Evolutionary conservation across 2,888 invertebrate genomes (phyloP).

Genomic region (Liposcelis brunnea): DNA sequence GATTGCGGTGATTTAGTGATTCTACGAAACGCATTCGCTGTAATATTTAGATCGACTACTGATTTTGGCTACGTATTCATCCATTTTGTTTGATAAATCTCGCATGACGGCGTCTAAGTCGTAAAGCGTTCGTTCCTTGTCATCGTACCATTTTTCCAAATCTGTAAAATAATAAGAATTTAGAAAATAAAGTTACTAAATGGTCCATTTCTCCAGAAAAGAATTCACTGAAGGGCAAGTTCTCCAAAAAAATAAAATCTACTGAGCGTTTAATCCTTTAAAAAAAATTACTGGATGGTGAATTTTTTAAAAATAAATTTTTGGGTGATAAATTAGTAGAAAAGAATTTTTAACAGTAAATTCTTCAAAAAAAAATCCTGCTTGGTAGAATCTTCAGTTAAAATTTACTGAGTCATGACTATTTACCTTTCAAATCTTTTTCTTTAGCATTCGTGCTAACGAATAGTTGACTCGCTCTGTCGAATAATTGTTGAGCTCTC

Average conservation of each 20-base stretch:
- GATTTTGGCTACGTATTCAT: constrained; percentile 38
- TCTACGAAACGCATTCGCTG: constrained; percentile 33
- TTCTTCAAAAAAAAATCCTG: constrained; percentile 20
- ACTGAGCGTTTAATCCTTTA: no score
- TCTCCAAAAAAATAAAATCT: no score
- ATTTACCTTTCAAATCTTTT: constrained; percentile 42
- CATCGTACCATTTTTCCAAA: constrained; percentile 48
- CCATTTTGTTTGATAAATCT: constrained; percentile 42
- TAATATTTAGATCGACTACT: constrained; percentile 41
- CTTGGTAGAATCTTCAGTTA: constrained; percentile 20
- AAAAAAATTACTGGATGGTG: no score
- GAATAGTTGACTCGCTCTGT: constrained; percentile 66
- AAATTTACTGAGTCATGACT: constrained; percentile 14
- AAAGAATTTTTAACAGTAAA: constrained; percentile 6
- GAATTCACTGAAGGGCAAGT: no score
- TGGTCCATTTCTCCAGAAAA: no score
- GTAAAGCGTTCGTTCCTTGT: constrained; percentile 41
- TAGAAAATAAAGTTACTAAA: constrained; percentile 12
- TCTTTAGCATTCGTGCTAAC: constrained; percentile 58
- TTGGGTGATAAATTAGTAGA: constrained; percentile 9
- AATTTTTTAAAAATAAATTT: no score
- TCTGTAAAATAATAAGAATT: constrained; percentile 22
- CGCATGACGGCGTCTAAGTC: constrained; percentile 41
- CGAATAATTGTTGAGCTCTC: constrained; percentile 57
- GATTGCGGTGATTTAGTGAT: no score